Evolutionary conservation across 2,888 invertebrate genomes (phyloP), one percentile per base, ranked within the genome.

Genomic region (Clitarchus hookeri): DNA sequence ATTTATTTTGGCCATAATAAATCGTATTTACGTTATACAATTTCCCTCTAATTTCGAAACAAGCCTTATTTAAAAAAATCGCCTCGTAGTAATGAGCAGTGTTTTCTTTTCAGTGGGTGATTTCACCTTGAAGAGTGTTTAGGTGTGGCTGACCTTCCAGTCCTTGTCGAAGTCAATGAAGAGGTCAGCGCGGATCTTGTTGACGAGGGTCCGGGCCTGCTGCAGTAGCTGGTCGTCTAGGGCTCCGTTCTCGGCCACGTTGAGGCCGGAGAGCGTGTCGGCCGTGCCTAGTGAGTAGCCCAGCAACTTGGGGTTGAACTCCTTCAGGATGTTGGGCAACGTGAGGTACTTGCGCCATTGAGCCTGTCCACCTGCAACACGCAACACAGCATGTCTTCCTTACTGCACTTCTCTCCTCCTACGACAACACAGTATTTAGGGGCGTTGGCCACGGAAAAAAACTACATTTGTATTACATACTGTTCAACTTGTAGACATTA

Each of bases 261-360:
- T 88, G 44, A 88, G 84, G 36, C 87, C 87, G 25, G 85, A 0
- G 23, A 53, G 84, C n/a, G 88, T 84, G 44, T 80, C 86, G 19
- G 82, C 86, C 0, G 86, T 80, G 1, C 86, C 87, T 36, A 84
- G 83, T 12, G 88, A 86, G 54, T 87, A 88, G 27, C 88, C 88
- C 19, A 84, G 53, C 77, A 88, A 85, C 13, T 65, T 26, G 4
- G 88, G 87, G 83, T 88, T 88, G 86, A 87, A 88, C 83, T 86
- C 87, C 83, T 88, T 88, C 82, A 88, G 85, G 53, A 88, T 88
- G 84, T 88, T 88, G 36, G 88, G 88, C 65, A 88, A 65, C 23
- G 88, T 88, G 27, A 88, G 86, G 84, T 84, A 88, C 54, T 88
- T 84, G 25, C 88, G 85, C 88, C 88, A 88, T 0, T 87, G 88